A percentile compares a stretch with the other conserved stretches of the same genome.
Evolutionary conservation across 2,888 invertebrate species (phyloP).

Genomic region (Aporophyla nigra): DNA sequence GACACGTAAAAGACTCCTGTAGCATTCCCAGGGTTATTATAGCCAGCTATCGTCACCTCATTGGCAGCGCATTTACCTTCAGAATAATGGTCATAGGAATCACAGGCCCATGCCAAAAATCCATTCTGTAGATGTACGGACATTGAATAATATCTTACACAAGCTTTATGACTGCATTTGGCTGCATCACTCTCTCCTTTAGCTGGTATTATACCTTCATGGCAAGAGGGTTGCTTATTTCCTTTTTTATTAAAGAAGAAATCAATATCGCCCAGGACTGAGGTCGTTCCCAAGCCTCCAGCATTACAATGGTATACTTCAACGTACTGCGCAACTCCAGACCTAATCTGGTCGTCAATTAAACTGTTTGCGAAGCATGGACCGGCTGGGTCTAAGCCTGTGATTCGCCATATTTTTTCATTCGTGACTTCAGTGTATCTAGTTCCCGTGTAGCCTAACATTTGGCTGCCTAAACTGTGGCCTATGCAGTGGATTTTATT

Average conservation of each 20-base stretch:
- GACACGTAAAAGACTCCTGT: conserved; percentile 86
- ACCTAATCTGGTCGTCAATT: conserved; percentile 86
- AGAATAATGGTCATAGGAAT: conserved; percentile 79
- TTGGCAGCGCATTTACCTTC: conserved; percentile 82
- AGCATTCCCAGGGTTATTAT: conserved; percentile 85
- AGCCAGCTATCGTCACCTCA: conserved; percentile 84
- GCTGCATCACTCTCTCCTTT: conserved; percentile 83
- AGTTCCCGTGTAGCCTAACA: conserved; percentile 80
- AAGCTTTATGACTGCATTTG: conserved; percentile 86
- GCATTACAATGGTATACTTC: conserved; percentile 92
- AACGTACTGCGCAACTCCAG: conserved; percentile 90
- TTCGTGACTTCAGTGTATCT: conserved; percentile 78
- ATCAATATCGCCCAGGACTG: conserved; percentile 90
- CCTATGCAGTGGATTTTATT: conserved; percentile 84
- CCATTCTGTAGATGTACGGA: conserved; percentile 80
- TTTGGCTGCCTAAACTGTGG: conserved; percentile 86
- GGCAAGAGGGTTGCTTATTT: conserved; percentile 89
- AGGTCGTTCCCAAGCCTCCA: conserved; percentile 88
- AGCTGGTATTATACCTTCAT: conserved; percentile 79
- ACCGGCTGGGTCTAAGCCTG: conserved; percentile 87
- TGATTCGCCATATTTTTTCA: conserved; percentile 82
- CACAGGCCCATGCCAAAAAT: conserved; percentile 83
- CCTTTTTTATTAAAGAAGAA: conserved; percentile 92
- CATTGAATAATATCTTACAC: conserved; percentile 81
- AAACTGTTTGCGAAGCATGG: conserved; percentile 86